Percentiles rank a stretch among this genome's conserved stretches.
Conservation (phyloP, 2,888 invertebrate species). For the Amblyteles armatorius region DNA sequence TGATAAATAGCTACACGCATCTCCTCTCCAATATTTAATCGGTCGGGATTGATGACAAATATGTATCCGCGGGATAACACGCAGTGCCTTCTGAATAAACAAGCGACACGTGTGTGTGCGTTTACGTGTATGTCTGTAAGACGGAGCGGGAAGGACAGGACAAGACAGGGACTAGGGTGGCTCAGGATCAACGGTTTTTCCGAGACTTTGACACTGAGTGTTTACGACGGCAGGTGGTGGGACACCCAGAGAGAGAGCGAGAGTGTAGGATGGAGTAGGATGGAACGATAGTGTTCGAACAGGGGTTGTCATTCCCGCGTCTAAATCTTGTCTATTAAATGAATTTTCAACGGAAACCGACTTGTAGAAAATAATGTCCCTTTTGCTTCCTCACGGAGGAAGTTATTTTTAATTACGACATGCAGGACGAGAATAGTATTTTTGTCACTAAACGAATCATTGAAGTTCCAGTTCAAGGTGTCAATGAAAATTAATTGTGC, state of each 20-base stretch:
- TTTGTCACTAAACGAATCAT: neutral
- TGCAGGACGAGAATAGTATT: neutral
- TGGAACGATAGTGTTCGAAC: slow-evolving; percentile 9
- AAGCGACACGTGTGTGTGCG: slow-evolving; percentile 25
- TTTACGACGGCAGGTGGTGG: slow-evolving; percentile 62
- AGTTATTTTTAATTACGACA: neutral
- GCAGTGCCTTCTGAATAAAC: slow-evolving; percentile 54
- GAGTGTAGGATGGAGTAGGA: neutral
- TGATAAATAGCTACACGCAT: slow-evolving; percentile 4
- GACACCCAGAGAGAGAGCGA: slow-evolving; percentile 32
- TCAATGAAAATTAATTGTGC: neutral
- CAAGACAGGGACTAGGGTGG: slow-evolving; percentile 47
- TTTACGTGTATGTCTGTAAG: slow-evolving; percentile 10
- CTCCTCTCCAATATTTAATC: slow-evolving; percentile 52
- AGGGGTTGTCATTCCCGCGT: slow-evolving; percentile 56
- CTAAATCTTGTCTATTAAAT: neutral
- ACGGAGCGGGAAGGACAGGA: slow-evolving; percentile 23
- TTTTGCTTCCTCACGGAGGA: neutral
- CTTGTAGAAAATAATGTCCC: neutral
- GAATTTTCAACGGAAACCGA: neutral
- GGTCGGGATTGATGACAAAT: slow-evolving; percentile 57
- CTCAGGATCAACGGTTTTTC: slow-evolving; percentile 53
- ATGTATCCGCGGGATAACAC: slow-evolving; percentile 36
- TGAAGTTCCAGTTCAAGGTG: neutral
- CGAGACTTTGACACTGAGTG: slow-evolving; percentile 58